These are phyloP conservation scores for Heliornis fulica DNA, from an alignment of 2,113 vertebrate species.

Conservation along the genomic window DNA sequence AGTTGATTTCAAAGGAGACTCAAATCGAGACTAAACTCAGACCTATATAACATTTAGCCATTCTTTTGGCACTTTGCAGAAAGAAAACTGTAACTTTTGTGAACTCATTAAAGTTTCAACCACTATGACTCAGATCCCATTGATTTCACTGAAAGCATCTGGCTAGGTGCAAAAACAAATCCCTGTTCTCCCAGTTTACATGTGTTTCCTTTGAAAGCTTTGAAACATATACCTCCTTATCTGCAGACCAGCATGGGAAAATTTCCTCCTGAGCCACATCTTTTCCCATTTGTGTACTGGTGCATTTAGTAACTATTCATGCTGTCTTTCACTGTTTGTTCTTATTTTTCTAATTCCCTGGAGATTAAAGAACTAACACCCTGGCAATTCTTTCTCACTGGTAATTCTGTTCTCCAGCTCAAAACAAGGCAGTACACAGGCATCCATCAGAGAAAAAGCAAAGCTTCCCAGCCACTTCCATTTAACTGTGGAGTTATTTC, in stretches of 20 bases:
- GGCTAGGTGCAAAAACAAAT: background rate
- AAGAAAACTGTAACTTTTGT: background rate
- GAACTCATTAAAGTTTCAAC: conserved; percentile 9
- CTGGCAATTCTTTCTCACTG: background rate
- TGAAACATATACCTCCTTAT: background rate
- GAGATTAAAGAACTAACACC: background rate
- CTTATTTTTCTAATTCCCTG: background rate
- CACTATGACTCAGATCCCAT: background rate
- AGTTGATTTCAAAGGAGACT: background rate
- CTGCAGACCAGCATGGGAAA: background rate
- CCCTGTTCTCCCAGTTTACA: background rate
- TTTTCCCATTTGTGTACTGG: background rate
- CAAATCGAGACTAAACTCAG: background rate
- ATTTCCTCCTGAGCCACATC: background rate
- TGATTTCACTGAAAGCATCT: background rate
- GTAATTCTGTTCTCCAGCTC: background rate
- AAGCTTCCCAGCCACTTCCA: background rate
- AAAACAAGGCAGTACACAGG: background rate
- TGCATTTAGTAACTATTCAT: background rate
- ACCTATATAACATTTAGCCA: background rate
- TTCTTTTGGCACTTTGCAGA: background rate
- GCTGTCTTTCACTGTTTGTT: background rate
- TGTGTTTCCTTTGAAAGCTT: background rate
- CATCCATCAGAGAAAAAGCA: background rate
- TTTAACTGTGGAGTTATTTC: background rate